phyloP scores from a whole-genome alignment of 2,113 vertebrate species.

The Bostrychus sinensis region DNA sequence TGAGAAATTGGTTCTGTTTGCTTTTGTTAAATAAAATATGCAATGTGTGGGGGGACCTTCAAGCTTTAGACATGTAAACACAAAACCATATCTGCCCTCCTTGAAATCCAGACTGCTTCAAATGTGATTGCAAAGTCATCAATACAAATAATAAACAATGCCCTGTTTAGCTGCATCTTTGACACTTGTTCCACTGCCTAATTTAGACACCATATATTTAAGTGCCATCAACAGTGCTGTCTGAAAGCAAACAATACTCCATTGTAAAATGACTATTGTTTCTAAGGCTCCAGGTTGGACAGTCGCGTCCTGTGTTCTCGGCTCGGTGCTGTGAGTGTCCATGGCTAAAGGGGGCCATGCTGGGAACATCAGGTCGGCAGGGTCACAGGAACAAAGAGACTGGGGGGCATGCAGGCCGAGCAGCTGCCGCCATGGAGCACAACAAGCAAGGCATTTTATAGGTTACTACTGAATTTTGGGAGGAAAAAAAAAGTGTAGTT shows the following conservation, averaged over 20 bases:
- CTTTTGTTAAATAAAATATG: no score
- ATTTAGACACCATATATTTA: constrained; percentile 3
- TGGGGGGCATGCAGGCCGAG: constrained; percentile 26
- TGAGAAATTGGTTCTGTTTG: no score
- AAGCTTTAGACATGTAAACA: no score
- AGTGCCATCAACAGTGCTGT: neutral
- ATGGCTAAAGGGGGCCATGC: constrained; percentile 35
- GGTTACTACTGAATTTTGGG: constrained; percentile 32
- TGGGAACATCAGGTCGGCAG: constrained; percentile 60
- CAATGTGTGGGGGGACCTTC: no score
- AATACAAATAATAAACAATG: neutral
- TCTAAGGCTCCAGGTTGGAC: constrained; percentile 23
- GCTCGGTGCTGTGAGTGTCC: constrained; percentile 19
- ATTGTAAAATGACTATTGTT: constrained; percentile 5
- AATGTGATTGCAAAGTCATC: neutral
- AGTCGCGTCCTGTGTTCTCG: constrained; percentile 33
- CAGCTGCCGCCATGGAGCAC: constrained; percentile 42
- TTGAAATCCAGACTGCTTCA: no score
- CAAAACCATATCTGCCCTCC: no score
- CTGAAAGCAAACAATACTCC: neutral
- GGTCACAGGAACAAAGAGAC: constrained; percentile 62
- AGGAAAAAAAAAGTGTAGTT: constrained; percentile 17
- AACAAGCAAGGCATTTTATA: constrained; percentile 44
- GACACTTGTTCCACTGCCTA: constrained; percentile 1
- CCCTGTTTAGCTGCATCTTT: neutral